Percentiles rank a stretch among this genome's conserved stretches.
These are phyloP conservation scores for Synergus umbraculus DNA, from an alignment of 2,888 invertebrate species.

Conservation along the genomic window DNA sequence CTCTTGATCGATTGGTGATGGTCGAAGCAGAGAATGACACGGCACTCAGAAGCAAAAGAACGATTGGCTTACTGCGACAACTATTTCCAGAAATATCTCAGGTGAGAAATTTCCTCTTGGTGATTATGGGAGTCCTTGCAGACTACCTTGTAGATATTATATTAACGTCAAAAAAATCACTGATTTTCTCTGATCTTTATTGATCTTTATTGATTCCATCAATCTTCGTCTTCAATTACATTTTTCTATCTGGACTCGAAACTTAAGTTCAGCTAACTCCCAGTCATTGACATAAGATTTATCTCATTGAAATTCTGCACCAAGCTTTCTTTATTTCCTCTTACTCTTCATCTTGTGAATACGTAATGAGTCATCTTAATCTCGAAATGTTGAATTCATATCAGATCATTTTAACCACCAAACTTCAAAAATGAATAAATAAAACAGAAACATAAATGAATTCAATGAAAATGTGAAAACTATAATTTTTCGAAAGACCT, in stretches of 20 bases:
- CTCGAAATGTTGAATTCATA: neutral
- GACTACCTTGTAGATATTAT: neutral
- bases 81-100: slow-evolving; percentile 87
- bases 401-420: too few relatives aligned
- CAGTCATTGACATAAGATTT: neutral
- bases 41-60: slow-evolving; percentile 86
- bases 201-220: neutral
- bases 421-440: neutral
- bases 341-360: neutral
- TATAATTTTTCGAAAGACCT: neutral
- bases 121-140: neutral
- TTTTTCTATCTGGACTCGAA: slow-evolving; percentile 8
- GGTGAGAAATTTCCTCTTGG: slow-evolving; percentile 78
- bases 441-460: neutral
- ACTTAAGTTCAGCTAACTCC: neutral
- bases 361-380: neutral
- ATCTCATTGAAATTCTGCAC: slow-evolving; percentile 5
- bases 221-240: neutral
- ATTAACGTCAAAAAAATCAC: neutral
- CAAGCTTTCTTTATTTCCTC: neutral
- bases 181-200: neutral
- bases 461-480: too few relatives aligned
- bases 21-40: slow-evolving; percentile 83
- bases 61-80: slow-evolving; percentile 86
- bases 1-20: slow-evolving; percentile 83